Evolutionary conservation across 2,888 invertebrate species (phyloP).

Genomic region (Prionchulus punctatus): DNA sequence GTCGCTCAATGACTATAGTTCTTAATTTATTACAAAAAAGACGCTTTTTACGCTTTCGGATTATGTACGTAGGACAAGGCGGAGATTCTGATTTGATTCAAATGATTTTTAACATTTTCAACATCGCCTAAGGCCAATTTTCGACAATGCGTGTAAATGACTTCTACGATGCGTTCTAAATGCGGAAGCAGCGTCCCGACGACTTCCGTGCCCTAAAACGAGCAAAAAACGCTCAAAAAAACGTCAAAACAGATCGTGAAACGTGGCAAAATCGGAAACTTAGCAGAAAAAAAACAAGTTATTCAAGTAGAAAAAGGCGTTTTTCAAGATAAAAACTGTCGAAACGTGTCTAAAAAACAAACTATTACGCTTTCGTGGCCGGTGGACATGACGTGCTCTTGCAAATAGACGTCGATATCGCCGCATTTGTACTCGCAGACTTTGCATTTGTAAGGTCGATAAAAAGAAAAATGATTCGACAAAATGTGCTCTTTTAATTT

Average conservation of each 20-base stretch:
- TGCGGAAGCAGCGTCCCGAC: background rate
- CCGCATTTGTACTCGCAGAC: background rate
- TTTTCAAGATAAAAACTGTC: no score
- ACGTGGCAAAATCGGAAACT: no score
- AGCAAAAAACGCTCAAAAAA: background rate
- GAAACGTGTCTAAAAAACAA: no score
- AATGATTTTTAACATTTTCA: background rate
- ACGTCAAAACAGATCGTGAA: background rate
- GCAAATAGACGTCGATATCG: background rate
- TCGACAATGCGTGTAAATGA: background rate
- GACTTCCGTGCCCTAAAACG: background rate
- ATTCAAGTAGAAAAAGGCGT: no score
- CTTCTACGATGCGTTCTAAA: background rate
- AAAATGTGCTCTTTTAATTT: background rate
- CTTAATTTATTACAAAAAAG: background rate
- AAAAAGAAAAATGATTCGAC: background rate
- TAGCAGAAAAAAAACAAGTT: no score
- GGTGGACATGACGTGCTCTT: background rate
- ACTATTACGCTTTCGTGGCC: no score
- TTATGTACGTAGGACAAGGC: no score
- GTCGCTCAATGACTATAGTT: no score
- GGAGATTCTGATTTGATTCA: background rate
- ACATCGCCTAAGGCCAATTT: background rate
- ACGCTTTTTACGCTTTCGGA: background rate
- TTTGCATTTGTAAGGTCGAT: background rate